Percentiles rank a stretch among this genome's conserved stretches.
phyloP scores from a whole-genome alignment of 2,888 invertebrate genomes.

The Dolomedes plantarius region DNA sequence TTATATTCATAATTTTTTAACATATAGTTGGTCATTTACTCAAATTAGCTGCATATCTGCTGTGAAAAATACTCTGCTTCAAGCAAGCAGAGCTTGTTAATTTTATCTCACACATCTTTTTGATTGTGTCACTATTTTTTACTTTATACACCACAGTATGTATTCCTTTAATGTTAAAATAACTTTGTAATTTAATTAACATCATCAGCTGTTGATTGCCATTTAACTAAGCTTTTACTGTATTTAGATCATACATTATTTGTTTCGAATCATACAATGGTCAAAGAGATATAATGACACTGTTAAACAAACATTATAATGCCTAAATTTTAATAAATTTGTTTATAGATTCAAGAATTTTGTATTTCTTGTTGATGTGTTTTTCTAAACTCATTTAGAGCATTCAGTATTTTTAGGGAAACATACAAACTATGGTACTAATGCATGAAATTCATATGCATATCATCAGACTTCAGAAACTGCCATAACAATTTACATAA shows the following conservation, averaged over 20 bases:
- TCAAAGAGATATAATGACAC: conserved; percentile 4
- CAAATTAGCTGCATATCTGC: neutral
- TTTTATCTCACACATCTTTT: neutral
- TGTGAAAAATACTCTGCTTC: neutral
- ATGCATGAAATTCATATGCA: too few species aligned
- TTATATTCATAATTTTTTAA: neutral
- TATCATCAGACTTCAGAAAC: too few species aligned
- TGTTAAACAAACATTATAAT: conserved; percentile 10
- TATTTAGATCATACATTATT: conserved; percentile 12
- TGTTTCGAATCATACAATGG: neutral
- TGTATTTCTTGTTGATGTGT: too few species aligned
- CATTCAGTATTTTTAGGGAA: too few species aligned
- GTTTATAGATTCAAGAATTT: conserved; percentile 11
- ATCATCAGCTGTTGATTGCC: neutral
- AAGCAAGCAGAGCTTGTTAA: neutral
- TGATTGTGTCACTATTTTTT: neutral
- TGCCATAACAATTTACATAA: too few species aligned
- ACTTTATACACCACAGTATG: neutral
- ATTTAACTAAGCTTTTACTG: conserved; percentile 16
- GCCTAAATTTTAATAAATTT: conserved; percentile 18
- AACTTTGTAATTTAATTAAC: neutral
- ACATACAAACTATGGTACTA: too few species aligned
- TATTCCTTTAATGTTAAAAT: neutral
- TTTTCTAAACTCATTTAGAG: too few species aligned
- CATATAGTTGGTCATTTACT: neutral